phyloP scores from a whole-genome alignment of 2,797 vertebrate genomes.

The Spea hammondii region DNA sequence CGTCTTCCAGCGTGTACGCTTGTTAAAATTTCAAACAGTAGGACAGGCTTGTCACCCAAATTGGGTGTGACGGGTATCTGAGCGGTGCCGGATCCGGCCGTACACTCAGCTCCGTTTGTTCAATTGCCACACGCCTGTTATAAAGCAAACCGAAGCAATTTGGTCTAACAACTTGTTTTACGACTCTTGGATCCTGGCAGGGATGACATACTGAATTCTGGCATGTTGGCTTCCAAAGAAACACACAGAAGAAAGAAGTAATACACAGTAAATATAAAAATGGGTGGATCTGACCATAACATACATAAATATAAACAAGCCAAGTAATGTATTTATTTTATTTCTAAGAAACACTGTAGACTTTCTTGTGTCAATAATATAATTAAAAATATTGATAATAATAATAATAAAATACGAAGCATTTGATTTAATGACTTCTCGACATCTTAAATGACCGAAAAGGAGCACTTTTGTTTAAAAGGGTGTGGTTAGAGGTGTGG shows the following conservation, averaged over 20 bases:
- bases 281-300: too few species aligned
- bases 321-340: too few species aligned
- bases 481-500: too few species aligned
- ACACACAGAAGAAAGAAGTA: slow-evolving; percentile 5
- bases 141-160: slow-evolving; percentile 15
- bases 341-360: too few species aligned
- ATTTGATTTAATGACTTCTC: too few species aligned
- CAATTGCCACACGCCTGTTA: slow-evolving; percentile 2
- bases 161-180: slow-evolving; percentile 31
- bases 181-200: slow-evolving; percentile 11
- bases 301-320: too few species aligned
- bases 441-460: too few species aligned
- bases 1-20: slow-evolving; percentile 6
- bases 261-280: too few species aligned
- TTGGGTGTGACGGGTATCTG: slow-evolving; percentile 24
- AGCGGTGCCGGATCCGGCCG: neutral
- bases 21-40: slow-evolving; percentile 26
- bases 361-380: too few species aligned
- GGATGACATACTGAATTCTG: slow-evolving; percentile 28
- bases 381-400: too few species aligned
- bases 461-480: too few species aligned
- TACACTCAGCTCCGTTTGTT: neutral
- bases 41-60: slow-evolving; percentile 41
- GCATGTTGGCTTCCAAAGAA: slow-evolving; percentile 13
- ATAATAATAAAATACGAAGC: too few species aligned